A percentile compares a stretch with the other conserved stretches of the same genome.
These are phyloP conservation scores for Dreissena rostriformis DNA, from an alignment of 1,140 invertebrate species.

Conservation along the genomic window DNA sequence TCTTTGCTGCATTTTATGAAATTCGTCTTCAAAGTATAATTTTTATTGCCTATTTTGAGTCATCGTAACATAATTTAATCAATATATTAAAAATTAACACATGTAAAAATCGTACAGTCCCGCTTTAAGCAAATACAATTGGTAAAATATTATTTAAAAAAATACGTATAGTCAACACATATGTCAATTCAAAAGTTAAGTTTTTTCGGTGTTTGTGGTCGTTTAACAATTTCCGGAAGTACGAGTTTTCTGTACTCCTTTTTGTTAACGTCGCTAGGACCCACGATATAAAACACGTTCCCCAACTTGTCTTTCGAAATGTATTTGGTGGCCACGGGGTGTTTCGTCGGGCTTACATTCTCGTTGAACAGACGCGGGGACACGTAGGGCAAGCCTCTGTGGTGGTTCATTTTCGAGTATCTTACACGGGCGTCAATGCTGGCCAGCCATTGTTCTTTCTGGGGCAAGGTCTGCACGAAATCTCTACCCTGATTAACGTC, in stretches of 20 bases:
- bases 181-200: slow-evolving; percentile 21
- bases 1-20: no score
- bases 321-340: slow-evolving; percentile 21
- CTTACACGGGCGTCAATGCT: slow-evolving; percentile 46
- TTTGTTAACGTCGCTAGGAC: slow-evolving; percentile 45
- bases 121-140: no score
- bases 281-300: slow-evolving; percentile 48
- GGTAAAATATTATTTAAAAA: no score
- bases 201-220: slow-evolving; percentile 5
- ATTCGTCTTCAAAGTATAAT: no score
- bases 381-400: slow-evolving; percentile 25
- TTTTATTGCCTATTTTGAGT: no score
- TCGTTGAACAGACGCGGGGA: slow-evolving; percentile 41
- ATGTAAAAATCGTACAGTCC: no score
- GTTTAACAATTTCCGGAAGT: slow-evolving; percentile 48
- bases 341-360: slow-evolving; percentile 30
- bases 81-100: no score
- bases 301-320: slow-evolving; percentile 44
- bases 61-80: no score
- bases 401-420: slow-evolving; percentile 44
- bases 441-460: slow-evolving; percentile 51
- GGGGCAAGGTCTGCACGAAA: slow-evolving; percentile 35
- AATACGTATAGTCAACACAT: background rate
- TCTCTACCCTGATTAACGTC: slow-evolving; percentile 13
- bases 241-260: slow-evolving; percentile 29